A percentile compares a stretch with the other conserved stretches of the same genome.
These are phyloP conservation scores for Cryptotis parvus DNA, from an alignment of 2,113 vertebrate species.

Conservation along the genomic window DNA sequence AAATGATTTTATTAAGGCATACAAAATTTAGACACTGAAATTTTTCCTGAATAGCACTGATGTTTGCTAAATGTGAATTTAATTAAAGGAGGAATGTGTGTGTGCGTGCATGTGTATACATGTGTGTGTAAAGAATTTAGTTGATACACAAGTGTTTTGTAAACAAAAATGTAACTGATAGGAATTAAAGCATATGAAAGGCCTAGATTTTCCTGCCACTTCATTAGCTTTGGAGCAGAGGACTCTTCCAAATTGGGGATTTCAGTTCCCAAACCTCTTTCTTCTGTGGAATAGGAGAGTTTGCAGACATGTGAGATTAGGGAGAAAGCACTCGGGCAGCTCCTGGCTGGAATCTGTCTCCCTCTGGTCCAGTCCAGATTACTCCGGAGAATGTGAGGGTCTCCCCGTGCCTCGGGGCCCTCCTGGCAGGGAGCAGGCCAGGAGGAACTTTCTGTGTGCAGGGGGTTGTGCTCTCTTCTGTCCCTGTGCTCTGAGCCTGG, in stretches of 20 bases:
- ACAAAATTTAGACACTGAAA: conserved; percentile 31
- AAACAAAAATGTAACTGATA: conserved; percentile 1
- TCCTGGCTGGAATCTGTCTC: no score
- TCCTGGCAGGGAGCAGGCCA: no score
- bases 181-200: background rate
- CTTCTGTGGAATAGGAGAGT: background rate
- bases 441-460: no score
- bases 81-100: conserved; percentile 27
- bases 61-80: conserved; percentile 61
- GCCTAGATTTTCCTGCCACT: background rate
- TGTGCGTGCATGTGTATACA: background rate
- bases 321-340: rapidly evolving
- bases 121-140: background rate
- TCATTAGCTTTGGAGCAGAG: background rate
- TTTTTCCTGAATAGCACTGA: conserved; percentile 59
- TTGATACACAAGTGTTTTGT: conserved; percentile 17
- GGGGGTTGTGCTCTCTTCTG: no score
- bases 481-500: no score
- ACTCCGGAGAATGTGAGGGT: no score
- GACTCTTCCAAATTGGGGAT: background rate
- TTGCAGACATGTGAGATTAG: background rate
- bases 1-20: conserved; percentile 60
- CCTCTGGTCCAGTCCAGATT: no score
- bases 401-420: no score
- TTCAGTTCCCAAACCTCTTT: background rate